A percentile compares a stretch with the other conserved stretches of the same genome.
Conservation (phyloP, 2,113 vertebrate genomes). For the Thinocorus orbignyianus region DNA sequence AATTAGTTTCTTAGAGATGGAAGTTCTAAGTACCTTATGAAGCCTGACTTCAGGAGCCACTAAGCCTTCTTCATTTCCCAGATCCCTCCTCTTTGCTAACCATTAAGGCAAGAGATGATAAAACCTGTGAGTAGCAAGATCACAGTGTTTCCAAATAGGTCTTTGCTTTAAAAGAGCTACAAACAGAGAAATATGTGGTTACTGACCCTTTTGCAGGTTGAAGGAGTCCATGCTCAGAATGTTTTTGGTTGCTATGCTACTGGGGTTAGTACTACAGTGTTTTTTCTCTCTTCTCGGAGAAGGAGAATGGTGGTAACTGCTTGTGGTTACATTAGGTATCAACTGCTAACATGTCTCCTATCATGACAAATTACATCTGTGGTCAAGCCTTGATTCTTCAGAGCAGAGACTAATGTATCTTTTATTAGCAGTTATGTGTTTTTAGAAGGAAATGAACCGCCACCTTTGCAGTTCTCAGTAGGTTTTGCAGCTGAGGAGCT, state of each 20-base stretch:
- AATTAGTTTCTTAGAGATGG: not conserved
- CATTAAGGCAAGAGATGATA: not conserved
- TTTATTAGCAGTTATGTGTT: not conserved
- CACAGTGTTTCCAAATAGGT: not conserved
- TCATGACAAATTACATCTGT: not conserved
- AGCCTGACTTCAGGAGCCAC: not conserved
- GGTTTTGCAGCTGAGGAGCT: not conserved
- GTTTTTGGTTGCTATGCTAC: not conserved
- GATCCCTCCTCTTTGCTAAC: accelerated
- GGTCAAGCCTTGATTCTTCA: not conserved
- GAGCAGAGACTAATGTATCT: not conserved
- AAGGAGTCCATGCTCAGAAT: not conserved
- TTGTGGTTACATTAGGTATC: not conserved
- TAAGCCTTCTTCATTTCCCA: not conserved
- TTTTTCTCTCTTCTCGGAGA: not conserved
- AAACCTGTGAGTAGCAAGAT: not conserved
- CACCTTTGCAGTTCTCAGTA: not conserved
- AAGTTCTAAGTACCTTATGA: not conserved
- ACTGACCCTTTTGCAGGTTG: not conserved
- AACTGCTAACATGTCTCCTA: not conserved
- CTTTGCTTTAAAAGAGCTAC: not conserved
- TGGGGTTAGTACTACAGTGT: not conserved
- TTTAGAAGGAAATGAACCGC: not conserved
- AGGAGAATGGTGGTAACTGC: not conserved
- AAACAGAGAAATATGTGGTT: not conserved